Evolutionary conservation across 2,797 vertebrate genomes (phyloP), one percentile per base, ranked within the genome.

Genomic region (Lacerta bilineata): DNA sequence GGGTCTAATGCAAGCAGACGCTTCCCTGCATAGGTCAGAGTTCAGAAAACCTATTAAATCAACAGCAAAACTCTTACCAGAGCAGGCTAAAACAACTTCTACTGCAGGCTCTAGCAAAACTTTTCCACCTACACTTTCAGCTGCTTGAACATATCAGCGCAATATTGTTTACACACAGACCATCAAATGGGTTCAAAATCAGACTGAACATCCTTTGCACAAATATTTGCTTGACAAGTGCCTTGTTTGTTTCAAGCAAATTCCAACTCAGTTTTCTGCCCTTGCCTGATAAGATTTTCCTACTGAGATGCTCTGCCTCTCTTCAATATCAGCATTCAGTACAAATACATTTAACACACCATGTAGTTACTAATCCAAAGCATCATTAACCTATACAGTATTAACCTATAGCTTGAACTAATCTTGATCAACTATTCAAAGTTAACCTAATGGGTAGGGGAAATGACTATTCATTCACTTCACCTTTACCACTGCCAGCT

Each of bases 11-110:
- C 46, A 36, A 80, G 33, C 43, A 80, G 46, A 8, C 2, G 15
- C 10, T 33, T 43, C 33, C 61, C 41, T 33, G 61, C 75, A 86
- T 78, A 71, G 8, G 85, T 79, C 85, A 79, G 23, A 23, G 41
- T 36, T 79, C 85, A 86, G 43, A 50, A 86, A 25, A 79, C n/a
- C 68, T 78, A 43, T 69, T 10, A 79, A 79, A 86, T 86, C 61
- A 79, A 86, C 55, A 69, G 23, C 6, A 69, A 78, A 55, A 77
- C 29, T 74, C 69, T 36, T 74, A 59, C 43, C 64, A 86, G n/a
- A 69, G 23, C 23, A 43, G 41, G 59, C 61, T 25, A 36, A 86
- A 69, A 23, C n/a, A 79, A 36, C 43, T 69, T n/a, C 43, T n/a
- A 79, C 6, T 79, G 68, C 15, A 79, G 39, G 6, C 13, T 79